Evolutionary conservation across 2,888 invertebrate species (phyloP).

Genomic region (Philonicus albiceps): DNA sequence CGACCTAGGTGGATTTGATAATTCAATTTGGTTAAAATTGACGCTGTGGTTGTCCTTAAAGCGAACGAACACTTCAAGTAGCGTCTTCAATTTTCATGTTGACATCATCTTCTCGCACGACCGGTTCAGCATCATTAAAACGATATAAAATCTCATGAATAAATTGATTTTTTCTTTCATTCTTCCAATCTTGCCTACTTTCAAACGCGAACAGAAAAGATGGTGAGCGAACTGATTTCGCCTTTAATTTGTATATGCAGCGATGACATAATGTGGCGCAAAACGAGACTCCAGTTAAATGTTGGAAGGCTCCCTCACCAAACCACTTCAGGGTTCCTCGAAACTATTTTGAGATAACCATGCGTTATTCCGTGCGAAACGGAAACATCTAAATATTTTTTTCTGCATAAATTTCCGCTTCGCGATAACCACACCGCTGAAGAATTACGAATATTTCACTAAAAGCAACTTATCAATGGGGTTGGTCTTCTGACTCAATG

Average conservation of each 20-base stretch:
- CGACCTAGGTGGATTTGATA: conserved; percentile 8
- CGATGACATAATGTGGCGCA: conserved; percentile 1
- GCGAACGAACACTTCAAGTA: background rate
- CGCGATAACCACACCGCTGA: background rate
- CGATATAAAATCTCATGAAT: conserved; percentile 16
- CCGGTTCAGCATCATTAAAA: conserved; percentile 1
- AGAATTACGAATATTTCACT: background rate
- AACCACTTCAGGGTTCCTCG: background rate
- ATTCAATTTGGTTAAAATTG: background rate
- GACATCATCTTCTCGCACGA: conserved; percentile 25
- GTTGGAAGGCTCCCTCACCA: background rate
- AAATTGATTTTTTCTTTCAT: conserved; percentile 6
- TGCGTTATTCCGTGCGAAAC: background rate
- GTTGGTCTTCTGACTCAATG: background rate
- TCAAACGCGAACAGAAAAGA: background rate
- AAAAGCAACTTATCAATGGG: background rate
- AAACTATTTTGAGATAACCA: background rate
- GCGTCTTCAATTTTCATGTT: conserved; percentile 26
- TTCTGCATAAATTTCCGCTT: background rate
- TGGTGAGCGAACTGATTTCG: background rate
- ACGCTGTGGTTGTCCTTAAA: background rate
- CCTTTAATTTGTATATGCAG: background rate
- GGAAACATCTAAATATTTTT: background rate
- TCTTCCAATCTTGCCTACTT: background rate
- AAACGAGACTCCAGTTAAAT: background rate